A percentile compares a stretch with the other conserved stretches of the same genome.
These are phyloP conservation scores for Oreortyx pictus DNA, from an alignment of 2,797 vertebrate genomes.

Conservation along the genomic window DNA sequence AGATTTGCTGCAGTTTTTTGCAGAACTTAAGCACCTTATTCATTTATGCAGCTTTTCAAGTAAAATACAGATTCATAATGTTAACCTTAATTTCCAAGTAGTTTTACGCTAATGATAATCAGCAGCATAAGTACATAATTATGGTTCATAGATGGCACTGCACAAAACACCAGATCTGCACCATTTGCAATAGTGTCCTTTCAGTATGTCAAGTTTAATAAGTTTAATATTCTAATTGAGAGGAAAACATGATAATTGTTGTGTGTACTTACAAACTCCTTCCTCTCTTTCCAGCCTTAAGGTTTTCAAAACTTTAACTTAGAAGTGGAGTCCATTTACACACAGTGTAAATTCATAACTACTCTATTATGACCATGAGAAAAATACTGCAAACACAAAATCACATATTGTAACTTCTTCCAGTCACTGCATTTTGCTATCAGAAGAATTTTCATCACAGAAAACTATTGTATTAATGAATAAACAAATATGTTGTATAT, in stretches of 20 bases:
- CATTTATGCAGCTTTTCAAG: constrained; percentile 65
- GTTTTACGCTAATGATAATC: constrained; percentile 62
- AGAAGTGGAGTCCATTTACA: constrained; percentile 29
- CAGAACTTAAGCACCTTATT: constrained; percentile 37
- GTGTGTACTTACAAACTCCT: constrained; percentile 51
- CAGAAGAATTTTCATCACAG: background rate
- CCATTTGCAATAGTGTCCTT: constrained; percentile 60
- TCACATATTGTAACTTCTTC: background rate
- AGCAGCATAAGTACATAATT: constrained; percentile 69
- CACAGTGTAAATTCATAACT: constrained; percentile 10
- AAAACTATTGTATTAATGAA: background rate
- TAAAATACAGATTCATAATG: constrained; percentile 54
- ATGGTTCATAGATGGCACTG: constrained; percentile 1
- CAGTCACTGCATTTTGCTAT: background rate
- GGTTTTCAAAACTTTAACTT: constrained; percentile 49
- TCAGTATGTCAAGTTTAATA: constrained; percentile 68
- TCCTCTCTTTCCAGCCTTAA: constrained; percentile 50
- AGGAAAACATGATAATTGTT: constrained; percentile 59
- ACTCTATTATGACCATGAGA: background rate
- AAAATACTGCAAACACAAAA: background rate
- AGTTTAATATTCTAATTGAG: constrained; percentile 57
- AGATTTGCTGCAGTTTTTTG: constrained; percentile 4
- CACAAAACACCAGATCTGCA: constrained; percentile 40
- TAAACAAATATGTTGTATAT: background rate
- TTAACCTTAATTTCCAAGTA: constrained; percentile 69